Conservation (phyloP, 2,113 vertebrate genomes). For the Gadus chalcogrammus region DNA sequence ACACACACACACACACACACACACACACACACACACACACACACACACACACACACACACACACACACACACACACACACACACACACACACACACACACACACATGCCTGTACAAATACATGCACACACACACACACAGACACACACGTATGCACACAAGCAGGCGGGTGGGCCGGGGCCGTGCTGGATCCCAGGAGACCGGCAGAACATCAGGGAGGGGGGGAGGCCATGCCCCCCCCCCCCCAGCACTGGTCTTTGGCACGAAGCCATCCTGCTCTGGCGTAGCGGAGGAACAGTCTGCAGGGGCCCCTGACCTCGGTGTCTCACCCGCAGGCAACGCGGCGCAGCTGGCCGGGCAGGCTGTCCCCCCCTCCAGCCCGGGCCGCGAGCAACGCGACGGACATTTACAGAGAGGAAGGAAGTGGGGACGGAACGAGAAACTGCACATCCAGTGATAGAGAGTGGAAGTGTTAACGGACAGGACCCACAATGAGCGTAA, state of each 20-base stretch:
- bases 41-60: no score
- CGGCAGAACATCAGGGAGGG: slow-evolving; percentile 25
- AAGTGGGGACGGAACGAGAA: not conserved
- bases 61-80: no score
- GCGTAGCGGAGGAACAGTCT: slow-evolving; percentile 31
- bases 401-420: not conserved
- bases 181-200: not conserved
- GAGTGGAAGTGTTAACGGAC: no score
- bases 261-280: slow-evolving; percentile 24
- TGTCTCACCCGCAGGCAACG: slow-evolving; percentile 54
- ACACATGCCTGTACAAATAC: no score
- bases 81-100: no score
- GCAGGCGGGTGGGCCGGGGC: not conserved
- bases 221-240: no score
- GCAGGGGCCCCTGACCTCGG: slow-evolving; percentile 50
- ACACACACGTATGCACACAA: no score
- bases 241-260: slow-evolving; percentile 17
- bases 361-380: slow-evolving; percentile 16
- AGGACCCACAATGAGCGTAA: no score
- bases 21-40: no score
- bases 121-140: no score
- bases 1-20: no score
- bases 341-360: slow-evolving; percentile 43
- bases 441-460: no score
- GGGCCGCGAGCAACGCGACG: not conserved